phyloP scores from a whole-genome alignment of 2,797 vertebrate species.

The Trichosurus vulpecula region DNA sequence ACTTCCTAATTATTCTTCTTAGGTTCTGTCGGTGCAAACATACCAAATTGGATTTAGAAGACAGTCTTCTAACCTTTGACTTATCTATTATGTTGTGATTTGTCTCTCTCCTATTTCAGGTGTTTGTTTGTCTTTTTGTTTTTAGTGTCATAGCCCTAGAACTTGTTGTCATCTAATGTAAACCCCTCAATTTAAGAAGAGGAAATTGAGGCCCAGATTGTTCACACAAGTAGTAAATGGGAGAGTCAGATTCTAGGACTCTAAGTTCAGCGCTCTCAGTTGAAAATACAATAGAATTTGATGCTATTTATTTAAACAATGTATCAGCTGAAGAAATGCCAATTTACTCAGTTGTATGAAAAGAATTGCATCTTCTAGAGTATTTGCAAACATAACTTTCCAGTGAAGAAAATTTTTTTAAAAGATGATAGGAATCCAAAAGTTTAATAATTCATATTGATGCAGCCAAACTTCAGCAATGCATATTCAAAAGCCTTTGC shows the following conservation, averaged over 20 bases:
- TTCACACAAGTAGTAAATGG: not conserved
- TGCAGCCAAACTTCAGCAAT: not conserved
- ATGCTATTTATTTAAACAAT: not conserved
- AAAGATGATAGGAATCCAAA: not conserved
- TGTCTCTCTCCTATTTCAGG: not conserved
- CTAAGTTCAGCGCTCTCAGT: not conserved
- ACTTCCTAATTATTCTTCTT: not conserved
- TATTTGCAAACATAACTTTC: not conserved
- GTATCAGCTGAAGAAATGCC: not conserved
- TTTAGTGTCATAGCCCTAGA: not conserved
- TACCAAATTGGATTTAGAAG: not conserved
- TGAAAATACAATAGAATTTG: not conserved
- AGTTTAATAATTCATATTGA: not conserved
- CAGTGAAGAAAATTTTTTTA: not conserved
- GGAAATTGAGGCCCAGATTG: not conserved
- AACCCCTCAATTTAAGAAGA: not conserved
- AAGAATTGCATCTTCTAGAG: not conserved
- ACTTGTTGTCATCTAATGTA: not conserved
- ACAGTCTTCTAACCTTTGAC: not conserved
- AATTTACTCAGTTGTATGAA: not conserved
- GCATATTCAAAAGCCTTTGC: not conserved
- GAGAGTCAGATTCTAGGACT: not conserved
- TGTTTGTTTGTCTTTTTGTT: not conserved
- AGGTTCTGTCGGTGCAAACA: not conserved
- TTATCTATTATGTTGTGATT: not conserved